Conservation (phyloP, 2,113 vertebrate species). For the Elachura formosa region DNA sequence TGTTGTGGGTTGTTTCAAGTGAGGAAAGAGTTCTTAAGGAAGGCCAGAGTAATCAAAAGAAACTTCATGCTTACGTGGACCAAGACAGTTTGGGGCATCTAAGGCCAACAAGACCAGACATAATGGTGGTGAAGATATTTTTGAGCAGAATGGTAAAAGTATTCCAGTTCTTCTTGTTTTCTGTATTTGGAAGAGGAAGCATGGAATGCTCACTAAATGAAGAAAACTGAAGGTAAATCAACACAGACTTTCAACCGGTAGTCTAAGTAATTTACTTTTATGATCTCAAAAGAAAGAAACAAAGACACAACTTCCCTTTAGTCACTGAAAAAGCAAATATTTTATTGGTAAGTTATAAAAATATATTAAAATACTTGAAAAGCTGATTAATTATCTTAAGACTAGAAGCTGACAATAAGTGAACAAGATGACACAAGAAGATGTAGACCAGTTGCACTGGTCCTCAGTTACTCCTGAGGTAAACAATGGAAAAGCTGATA, state of each 20-base stretch:
- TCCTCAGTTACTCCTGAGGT: not conserved
- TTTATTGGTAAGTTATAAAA: not conserved
- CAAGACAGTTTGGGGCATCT: not conserved
- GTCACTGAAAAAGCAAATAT: not conserved
- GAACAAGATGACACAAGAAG: not conserved
- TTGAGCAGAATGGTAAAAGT: not conserved
- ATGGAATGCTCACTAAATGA: not conserved
- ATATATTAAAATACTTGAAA: not conserved
- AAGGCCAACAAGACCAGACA: not conserved
- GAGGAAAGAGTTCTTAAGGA: not conserved
- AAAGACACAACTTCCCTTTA: not conserved
- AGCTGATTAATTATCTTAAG: not conserved
- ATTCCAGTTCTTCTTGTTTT: not conserved
- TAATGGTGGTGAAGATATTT: not conserved
- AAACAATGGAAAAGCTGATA: not conserved
- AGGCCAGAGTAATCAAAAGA: not conserved
- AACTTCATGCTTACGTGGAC: not conserved
- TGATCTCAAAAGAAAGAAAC: not conserved
- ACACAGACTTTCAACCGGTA: not conserved
- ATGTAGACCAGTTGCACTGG: not conserved
- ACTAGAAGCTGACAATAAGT: not conserved
- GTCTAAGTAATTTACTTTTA: not conserved
- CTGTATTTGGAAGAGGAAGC: not conserved
- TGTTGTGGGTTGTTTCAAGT: not conserved
- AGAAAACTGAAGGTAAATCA: not conserved